These are phyloP conservation scores for Calidris pygmaea DNA, from an alignment of 2,113 vertebrate genomes.

Conservation along the genomic window DNA sequence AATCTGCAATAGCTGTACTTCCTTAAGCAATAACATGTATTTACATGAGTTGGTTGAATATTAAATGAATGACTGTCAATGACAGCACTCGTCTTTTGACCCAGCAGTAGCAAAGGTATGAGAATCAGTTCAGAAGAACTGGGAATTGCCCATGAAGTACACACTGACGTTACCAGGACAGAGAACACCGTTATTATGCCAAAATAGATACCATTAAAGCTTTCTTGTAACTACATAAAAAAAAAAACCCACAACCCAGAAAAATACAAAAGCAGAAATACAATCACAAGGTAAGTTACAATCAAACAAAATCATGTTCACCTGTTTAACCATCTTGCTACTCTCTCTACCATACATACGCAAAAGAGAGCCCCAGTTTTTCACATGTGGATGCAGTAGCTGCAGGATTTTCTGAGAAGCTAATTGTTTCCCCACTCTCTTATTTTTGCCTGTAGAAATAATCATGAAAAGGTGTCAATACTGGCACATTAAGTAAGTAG, in stretches of 20 bases:
- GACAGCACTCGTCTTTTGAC: background rate
- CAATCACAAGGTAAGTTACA: background rate
- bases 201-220: background rate
- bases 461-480: background rate
- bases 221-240: background rate
- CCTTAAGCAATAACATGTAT: background rate
- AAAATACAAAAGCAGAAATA: background rate
- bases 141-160: background rate
- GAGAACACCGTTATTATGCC: background rate
- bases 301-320: constrained; percentile 34
- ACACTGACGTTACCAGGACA: background rate
- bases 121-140: background rate
- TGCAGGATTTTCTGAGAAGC: constrained; percentile 98
- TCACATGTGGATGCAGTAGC: constrained; percentile 96
- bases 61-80: background rate
- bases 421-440: constrained; percentile 95
- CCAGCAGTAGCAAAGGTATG: background rate
- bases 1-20: background rate
- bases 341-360: constrained; percentile 98
- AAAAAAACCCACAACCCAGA: background rate
- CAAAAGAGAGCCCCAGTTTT: constrained; percentile 97
- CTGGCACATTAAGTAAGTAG: rapidly evolving
- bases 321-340: constrained; percentile 99
- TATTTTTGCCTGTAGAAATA: constrained; percentile 89
- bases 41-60: background rate